Base-by-base conservation (phyloP, 2,888 invertebrate genomes). In the Drosophila testacea region DNA sequence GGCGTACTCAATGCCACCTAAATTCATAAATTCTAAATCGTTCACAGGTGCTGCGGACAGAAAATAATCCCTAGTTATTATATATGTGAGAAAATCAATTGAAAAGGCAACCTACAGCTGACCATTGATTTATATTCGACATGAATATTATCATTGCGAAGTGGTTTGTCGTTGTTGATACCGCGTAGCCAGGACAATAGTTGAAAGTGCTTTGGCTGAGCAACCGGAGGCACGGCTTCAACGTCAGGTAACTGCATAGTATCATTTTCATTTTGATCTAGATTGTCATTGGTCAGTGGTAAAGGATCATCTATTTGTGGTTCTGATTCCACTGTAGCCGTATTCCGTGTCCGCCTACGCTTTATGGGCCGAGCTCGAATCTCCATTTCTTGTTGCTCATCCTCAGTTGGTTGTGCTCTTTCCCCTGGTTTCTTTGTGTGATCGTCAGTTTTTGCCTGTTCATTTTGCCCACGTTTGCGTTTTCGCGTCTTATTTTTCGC, bases 1-100 rank as follows among this genome's bases (percentile, higher is more conserved):
- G 1, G 81, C 83, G 57, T 88, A 90, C 0, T 89, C 90, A 6
- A 88, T 51, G 27, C 83, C 88, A 4, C 82, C 77, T 11, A 85
- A 22, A n/a, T 55, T 48, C 0, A 65, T 34, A 34, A 89, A 88
- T 0, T 57, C 28, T n/a, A 90, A 52, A 4, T 76, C 64, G 4
- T 56, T 38, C 2, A 63, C 69, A 1, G 70, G 27, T 0, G 79
- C 79, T 80, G 56, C 13, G 67, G 4, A n/a, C 22, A 22, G 9
- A 42, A 61, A 41, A 41, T 36, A 36, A 39, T 2, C 9, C 16
- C 6, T 32, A 30, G 44, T 28, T 27, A 11, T 4, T 0, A 13
- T 32, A 4, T 10, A 4, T 11, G 10, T 47, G 4, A 46, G 4
- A 28, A 7, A 13, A n/a, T 13, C 6, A 46, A 16, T 16, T 46